Percentiles rank a stretch among this genome's conserved stretches.
These are phyloP conservation scores for Actinemys pallida DNA, from an alignment of 2,113 vertebrate species.

Conservation along the genomic window DNA sequence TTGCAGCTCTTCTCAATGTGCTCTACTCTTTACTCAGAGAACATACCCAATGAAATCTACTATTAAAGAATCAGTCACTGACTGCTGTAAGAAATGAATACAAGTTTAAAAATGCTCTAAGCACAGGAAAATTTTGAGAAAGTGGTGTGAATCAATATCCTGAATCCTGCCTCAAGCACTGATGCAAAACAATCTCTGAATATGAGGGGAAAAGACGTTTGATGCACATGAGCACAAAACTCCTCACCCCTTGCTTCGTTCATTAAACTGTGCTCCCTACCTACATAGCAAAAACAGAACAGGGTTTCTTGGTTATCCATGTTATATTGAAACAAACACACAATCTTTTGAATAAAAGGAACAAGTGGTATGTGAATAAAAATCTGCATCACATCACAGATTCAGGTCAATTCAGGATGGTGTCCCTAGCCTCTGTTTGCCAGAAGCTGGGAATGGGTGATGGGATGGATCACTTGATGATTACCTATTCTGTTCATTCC, in stretches of 20 bases:
- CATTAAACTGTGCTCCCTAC: neutral
- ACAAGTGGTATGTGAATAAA: fast-evolving
- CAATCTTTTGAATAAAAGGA: neutral
- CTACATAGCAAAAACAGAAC: neutral
- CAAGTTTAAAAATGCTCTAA: conserved; percentile 57
- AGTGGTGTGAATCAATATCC: neutral
- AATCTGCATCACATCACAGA: neutral
- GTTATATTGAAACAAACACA: neutral
- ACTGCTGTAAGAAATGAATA: conserved; percentile 30
- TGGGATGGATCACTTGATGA: too few species aligned
- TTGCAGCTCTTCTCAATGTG: conserved; percentile 49
- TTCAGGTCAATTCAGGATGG: neutral
- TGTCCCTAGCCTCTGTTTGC: too few species aligned
- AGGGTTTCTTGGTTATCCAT: neutral
- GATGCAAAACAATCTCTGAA: neutral
- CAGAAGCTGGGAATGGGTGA: too few species aligned
- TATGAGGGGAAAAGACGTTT: neutral
- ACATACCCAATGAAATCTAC: conserved; percentile 58
- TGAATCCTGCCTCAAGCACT: neutral
- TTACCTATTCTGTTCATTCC: too few species aligned
- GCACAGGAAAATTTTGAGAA: conserved; percentile 44
- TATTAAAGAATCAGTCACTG: conserved; percentile 55
- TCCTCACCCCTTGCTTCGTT: neutral
- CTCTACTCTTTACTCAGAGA: conserved; percentile 51
- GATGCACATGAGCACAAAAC: neutral